These are phyloP conservation scores for Neogobius melanostomus DNA, from an alignment of 2,113 vertebrate genomes.

Conservation along the genomic window DNA sequence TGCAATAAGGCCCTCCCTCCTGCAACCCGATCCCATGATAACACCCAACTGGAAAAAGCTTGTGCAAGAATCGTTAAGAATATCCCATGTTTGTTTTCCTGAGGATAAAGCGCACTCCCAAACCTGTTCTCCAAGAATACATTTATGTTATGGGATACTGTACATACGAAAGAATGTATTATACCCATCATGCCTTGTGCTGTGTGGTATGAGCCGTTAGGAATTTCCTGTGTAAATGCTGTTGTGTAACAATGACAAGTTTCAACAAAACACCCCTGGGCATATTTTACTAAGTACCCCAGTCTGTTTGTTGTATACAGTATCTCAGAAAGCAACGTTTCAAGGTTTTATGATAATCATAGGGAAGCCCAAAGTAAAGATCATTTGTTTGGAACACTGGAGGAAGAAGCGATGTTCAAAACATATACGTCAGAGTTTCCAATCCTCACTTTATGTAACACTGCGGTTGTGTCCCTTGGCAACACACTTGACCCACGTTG, in stretches of 20 bases:
- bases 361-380: too few species aligned
- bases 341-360: too few species aligned
- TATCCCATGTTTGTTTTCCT: not conserved
- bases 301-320: too few species aligned
- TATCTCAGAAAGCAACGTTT: too few species aligned
- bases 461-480: too few species aligned
- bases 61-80: slow-evolving; percentile 1
- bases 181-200: not conserved
- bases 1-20: slow-evolving; percentile 37
- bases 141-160: slow-evolving; percentile 7
- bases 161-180: not conserved
- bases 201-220: not conserved
- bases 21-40: not conserved
- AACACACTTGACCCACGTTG: too few species aligned
- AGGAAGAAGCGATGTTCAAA: too few species aligned
- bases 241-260: slow-evolving; percentile 39
- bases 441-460: too few species aligned
- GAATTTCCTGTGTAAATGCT: not conserved
- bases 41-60: slow-evolving; percentile 21
- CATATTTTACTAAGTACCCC: not conserved
- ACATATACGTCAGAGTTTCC: too few species aligned
- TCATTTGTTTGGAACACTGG: too few species aligned
- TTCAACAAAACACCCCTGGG: slow-evolving; percentile 4
- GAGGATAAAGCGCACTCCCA: slow-evolving; percentile 34
- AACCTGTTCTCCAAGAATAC: not conserved